phyloP scores from a whole-genome alignment of 2,888 invertebrate species.

The Caenorhabditis sp. region DNA sequence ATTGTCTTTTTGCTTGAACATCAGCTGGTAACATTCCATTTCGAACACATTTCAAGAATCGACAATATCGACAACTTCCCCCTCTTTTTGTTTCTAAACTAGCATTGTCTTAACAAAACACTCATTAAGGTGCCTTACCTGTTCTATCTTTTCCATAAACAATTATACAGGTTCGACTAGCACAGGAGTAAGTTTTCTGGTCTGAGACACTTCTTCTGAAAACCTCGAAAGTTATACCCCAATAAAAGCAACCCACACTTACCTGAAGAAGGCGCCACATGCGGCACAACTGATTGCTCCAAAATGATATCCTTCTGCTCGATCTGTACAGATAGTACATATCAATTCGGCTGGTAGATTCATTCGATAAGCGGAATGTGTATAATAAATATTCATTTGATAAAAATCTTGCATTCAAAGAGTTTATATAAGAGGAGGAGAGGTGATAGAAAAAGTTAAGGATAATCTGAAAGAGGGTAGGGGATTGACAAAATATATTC shows the following conservation, averaged over 20 bases:
- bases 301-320: conserved; percentile 51
- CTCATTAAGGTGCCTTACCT: background rate
- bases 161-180: conserved; percentile 19
- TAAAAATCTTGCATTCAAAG: background rate
- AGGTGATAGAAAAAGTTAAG: background rate
- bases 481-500: background rate
- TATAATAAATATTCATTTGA: background rate
- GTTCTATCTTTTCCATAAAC: conserved; percentile 10
- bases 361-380: background rate
- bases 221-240: background rate
- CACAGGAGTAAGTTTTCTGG: conserved; percentile 38
- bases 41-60: conserved; percentile 33
- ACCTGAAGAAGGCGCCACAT: conserved; percentile 52
- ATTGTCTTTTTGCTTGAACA: conserved; percentile 16
- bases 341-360: conserved; percentile 21
- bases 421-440: background rate
- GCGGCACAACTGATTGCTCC: conserved; percentile 53
- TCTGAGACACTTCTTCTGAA: conserved; percentile 41
- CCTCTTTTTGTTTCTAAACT: conserved; percentile 32
- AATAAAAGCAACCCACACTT: background rate
- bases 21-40: conserved; percentile 40
- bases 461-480: background rate
- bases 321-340: conserved; percentile 40
- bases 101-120: background rate
- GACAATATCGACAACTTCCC: conserved; percentile 38